Evolutionary conservation across 2,113 vertebrate genomes (phyloP).

Genomic region (Corythaeola cristata): DNA sequence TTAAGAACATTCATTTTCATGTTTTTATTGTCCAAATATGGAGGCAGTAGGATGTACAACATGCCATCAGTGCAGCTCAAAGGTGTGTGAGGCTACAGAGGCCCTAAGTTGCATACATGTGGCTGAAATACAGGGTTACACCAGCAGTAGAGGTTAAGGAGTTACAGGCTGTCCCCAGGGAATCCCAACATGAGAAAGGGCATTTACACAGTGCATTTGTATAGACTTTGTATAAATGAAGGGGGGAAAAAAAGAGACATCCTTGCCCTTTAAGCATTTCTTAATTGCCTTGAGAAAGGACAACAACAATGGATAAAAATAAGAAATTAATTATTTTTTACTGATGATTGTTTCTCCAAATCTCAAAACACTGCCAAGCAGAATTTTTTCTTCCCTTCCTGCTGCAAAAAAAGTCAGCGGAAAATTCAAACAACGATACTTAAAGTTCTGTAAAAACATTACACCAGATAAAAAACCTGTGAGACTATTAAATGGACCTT

Average conservation of each 20-base stretch:
- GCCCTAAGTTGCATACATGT: background rate
- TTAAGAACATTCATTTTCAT: background rate
- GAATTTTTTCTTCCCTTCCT: background rate
- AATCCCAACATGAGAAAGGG: background rate
- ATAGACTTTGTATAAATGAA: background rate
- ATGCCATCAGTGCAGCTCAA: background rate
- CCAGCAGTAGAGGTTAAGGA: background rate
- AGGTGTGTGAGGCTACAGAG: background rate
- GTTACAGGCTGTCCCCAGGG: background rate
- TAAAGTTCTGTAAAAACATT: background rate
- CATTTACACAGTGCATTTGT: background rate
- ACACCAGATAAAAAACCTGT: background rate
- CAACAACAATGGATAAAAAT: background rate
- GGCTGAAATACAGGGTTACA: background rate
- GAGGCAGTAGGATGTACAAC: background rate
- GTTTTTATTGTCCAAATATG: background rate
- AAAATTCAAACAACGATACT: background rate
- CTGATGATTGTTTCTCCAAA: background rate
- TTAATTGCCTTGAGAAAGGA: background rate
- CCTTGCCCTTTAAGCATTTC: background rate
- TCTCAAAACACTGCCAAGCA: background rate
- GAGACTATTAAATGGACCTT: background rate
- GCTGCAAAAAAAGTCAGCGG: background rate
- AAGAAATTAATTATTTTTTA: background rate
- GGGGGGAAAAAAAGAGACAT: background rate